phyloP scores from a whole-genome alignment of 1,140 invertebrate species.

The Sitobion miscanthi region DNA sequence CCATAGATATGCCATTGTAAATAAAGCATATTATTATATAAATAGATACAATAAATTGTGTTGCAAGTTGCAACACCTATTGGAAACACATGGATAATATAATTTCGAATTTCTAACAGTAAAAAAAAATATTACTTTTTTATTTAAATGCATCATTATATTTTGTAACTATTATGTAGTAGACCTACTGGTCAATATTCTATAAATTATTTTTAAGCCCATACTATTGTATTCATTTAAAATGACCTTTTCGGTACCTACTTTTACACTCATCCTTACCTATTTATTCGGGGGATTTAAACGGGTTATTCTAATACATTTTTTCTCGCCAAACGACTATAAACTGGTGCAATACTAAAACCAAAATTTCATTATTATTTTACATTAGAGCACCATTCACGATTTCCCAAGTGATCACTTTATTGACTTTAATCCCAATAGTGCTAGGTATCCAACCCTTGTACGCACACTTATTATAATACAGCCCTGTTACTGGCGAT shows the following conservation, averaged over 20 bases:
- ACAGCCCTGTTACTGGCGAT: neutral
- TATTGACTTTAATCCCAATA: constrained; percentile 23
- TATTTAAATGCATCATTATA: neutral
- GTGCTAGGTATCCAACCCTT: neutral
- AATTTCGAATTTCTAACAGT: neutral
- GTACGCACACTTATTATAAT: neutral
- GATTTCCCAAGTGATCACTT: constrained; percentile 50
- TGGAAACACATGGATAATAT: neutral
- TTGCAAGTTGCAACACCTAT: neutral
- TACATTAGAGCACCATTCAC: neutral
- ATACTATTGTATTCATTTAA: neutral
- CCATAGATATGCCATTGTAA: too few species aligned
- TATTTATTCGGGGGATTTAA: neutral
- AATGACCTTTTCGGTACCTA: neutral
- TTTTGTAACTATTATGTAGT: neutral
- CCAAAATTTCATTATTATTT: constrained; percentile 37
- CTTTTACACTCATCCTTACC: neutral
- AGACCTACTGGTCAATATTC: neutral
- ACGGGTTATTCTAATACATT: constrained; percentile 34
- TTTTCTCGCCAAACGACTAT: neutral
- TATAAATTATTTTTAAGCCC: neutral
- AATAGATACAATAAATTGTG: too few species aligned
- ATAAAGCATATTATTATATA: too few species aligned
- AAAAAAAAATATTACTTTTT: neutral
- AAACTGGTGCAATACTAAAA: neutral